Evolutionary conservation across 2,888 invertebrate genomes (phyloP).

Genomic region (Monoplex corrugatus): DNA sequence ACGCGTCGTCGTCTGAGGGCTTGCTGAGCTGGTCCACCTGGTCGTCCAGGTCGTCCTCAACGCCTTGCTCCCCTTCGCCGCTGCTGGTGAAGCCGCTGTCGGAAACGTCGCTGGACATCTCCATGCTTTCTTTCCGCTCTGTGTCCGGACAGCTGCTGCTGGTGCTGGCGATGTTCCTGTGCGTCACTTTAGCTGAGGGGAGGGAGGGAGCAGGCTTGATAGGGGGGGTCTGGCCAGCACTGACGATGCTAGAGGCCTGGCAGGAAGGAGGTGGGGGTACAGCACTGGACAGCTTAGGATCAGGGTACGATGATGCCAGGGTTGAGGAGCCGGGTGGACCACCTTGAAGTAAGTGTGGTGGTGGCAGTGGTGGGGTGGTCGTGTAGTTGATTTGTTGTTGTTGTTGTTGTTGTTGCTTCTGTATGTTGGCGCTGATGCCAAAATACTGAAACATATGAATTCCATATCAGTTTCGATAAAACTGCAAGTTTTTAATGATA

Average conservation of each 20-base stretch:
- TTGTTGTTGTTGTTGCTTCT: slow-evolving; percentile 21
- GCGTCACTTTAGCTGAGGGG: neutral
- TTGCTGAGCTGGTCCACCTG: neutral
- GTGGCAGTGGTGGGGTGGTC: neutral
- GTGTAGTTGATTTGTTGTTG: neutral
- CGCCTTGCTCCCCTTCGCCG: slow-evolving; percentile 36
- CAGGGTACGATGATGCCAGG: neutral
- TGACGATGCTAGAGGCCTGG: neutral
- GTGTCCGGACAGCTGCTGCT: slow-evolving; percentile 24
- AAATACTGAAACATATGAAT: slow-evolving; percentile 47
- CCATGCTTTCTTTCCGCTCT: slow-evolving; percentile 35
- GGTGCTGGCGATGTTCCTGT: slow-evolving; percentile 44
- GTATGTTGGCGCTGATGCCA: slow-evolving; percentile 47
- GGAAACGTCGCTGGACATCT: slow-evolving; percentile 42
- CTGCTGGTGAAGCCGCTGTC: slow-evolving; percentile 60
- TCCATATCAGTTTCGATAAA: neutral
- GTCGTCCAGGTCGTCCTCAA: neutral
- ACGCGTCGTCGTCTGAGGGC: neutral
- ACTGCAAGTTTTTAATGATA: too few relatives aligned
- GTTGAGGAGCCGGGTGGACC: neutral
- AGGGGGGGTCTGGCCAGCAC: neutral
- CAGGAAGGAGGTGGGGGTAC: neutral
- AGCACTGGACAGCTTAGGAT: neutral
- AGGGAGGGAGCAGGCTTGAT: neutral
- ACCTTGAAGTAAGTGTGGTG: neutral